phyloP scores from a whole-genome alignment of 2,113 vertebrate species.

The Lycaon pictus region DNA sequence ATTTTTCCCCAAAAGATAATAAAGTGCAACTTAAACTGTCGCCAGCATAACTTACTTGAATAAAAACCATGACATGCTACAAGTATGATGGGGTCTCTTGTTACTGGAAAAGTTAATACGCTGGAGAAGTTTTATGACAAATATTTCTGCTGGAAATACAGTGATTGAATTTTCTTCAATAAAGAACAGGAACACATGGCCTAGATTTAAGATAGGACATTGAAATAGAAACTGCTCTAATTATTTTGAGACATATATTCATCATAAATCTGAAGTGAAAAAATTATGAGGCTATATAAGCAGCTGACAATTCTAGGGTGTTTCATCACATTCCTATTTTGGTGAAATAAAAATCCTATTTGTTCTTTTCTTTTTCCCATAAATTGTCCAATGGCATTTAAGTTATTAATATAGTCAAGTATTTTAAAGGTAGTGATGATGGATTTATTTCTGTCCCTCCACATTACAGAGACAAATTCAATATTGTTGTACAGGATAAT shows the following conservation, averaged over 20 bases:
- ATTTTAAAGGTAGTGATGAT: not conserved
- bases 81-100: not conserved
- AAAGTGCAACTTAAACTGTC: not conserved
- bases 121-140: not conserved
- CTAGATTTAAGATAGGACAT: not conserved
- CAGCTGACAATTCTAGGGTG: not conserved
- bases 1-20: not conserved
- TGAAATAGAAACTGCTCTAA: conserved; percentile 16
- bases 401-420: not conserved
- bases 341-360: conserved; percentile 20
- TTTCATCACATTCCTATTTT: not conserved
- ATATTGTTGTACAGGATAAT: rapidly evolving
- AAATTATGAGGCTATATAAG: not conserved
- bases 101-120: conserved; percentile 31
- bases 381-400: not conserved
- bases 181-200: conserved; percentile 54
- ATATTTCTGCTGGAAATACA: conserved; percentile 41
- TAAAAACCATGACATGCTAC: not conserved
- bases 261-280: not conserved
- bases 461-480: not conserved
- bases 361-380: not conserved
- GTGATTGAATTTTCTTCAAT: not conserved
- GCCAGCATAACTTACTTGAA: not conserved
- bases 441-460: not conserved
- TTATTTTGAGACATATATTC: not conserved